A percentile compares a stretch with the other conserved stretches of the same genome.
These are phyloP conservation scores for Trypoxylus dichotomus DNA, from an alignment of 1,140 invertebrate genomes.

Conservation along the genomic window DNA sequence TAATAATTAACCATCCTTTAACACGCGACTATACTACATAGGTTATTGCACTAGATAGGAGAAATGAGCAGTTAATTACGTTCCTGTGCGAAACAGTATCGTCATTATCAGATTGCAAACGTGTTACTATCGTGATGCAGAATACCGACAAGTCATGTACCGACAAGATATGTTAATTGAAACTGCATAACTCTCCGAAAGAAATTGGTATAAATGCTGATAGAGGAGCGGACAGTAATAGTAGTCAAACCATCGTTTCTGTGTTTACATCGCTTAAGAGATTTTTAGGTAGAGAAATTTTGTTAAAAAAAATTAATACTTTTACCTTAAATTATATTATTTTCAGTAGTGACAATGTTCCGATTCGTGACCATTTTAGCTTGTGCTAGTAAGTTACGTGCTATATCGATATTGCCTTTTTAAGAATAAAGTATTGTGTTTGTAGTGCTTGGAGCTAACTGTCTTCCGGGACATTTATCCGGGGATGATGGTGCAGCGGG, in stretches of 20 bases:
- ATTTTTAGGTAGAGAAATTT: background rate
- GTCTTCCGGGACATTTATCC: background rate
- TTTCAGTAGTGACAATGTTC: slow-evolving; percentile 26
- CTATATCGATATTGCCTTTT: background rate
- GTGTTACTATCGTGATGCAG: background rate
- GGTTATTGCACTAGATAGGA: background rate
- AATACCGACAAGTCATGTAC: background rate
- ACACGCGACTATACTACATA: background rate
- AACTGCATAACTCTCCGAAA: background rate
- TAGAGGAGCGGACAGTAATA: background rate
- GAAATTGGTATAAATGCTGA: slow-evolving; percentile 11
- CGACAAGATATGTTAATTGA: slow-evolving; percentile 15
- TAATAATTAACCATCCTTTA: background rate
- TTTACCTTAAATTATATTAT: background rate
- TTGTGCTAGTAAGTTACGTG: slow-evolving; percentile 24
- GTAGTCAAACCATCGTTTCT: background rate
- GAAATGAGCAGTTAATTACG: background rate
- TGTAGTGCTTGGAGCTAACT: background rate
- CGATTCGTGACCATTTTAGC: slow-evolving; percentile 25
- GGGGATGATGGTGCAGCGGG: background rate
- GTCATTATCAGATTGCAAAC: background rate
- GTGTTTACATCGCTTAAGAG: background rate
- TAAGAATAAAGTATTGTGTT: background rate
- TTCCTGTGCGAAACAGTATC: background rate
- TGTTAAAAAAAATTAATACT: background rate